Conservation (phyloP, 2,888 invertebrate genomes). For the Cremastinae sp. region DNA sequence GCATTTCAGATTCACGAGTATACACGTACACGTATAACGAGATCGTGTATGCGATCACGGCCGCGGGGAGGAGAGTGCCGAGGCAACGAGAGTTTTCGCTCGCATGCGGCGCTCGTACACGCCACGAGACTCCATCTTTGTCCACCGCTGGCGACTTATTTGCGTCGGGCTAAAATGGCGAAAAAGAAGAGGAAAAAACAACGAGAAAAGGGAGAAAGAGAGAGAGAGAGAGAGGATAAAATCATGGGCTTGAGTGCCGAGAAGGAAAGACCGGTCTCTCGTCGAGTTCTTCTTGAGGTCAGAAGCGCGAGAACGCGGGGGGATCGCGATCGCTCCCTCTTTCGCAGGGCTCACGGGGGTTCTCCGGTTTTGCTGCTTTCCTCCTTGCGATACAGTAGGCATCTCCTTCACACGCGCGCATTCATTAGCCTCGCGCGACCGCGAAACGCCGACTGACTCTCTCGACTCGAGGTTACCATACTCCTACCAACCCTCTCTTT, state of each 20-base stretch:
- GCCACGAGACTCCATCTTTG: conserved; percentile 44
- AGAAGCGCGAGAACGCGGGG: conserved; percentile 66
- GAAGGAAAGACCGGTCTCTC: conserved; percentile 57
- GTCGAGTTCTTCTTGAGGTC: conserved; percentile 71
- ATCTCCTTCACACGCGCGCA: conserved; percentile 69
- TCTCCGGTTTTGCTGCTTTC: conserved; percentile 25
- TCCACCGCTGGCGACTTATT: conserved; percentile 34
- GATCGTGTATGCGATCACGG: too few species aligned
- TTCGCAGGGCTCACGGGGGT: conserved; percentile 28
- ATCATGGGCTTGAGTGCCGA: conserved; percentile 44
- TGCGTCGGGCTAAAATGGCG: background rate
- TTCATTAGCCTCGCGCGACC: conserved; percentile 69
- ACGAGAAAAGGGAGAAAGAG: conserved; percentile 16
- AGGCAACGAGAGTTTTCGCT: conserved; percentile 47
- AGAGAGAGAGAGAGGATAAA: conserved; percentile 19
- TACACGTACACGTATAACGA: conserved; percentile 8
- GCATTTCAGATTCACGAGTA: conserved; percentile 28
- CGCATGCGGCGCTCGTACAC: conserved; percentile 26
- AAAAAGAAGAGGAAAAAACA: conserved; percentile 8
- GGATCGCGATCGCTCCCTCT: conserved; percentile 55
- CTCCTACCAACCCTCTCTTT: conserved; percentile 54
- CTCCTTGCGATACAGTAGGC: conserved; percentile 28
- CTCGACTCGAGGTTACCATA: conserved; percentile 54
- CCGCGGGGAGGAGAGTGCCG: conserved; percentile 17
- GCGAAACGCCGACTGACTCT: conserved; percentile 56